Conservation (phyloP, 2,888 invertebrate genomes). For the Tiliacea citrago region DNA sequence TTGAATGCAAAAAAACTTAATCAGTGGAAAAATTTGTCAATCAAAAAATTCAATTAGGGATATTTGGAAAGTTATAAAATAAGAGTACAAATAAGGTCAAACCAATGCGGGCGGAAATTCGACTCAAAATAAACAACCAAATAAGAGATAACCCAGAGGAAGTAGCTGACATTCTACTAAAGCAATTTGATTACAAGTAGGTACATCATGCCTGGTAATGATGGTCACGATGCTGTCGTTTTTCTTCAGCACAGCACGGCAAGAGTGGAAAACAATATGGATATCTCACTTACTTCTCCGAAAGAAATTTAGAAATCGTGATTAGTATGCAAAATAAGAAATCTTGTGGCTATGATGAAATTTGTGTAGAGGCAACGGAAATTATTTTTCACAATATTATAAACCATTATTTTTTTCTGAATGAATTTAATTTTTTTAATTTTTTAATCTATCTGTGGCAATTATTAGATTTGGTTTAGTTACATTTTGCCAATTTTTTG, state of each 20-base stretch:
- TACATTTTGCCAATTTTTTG: no score
- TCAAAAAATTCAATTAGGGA: no score
- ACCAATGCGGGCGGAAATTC: not conserved
- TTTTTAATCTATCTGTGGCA: no score
- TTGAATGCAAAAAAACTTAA: no score
- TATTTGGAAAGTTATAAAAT: not conserved
- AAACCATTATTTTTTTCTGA: no score
- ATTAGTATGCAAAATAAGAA: not conserved
- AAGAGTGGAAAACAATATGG: not conserved
- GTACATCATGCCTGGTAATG: no score
- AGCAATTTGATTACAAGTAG: no score
- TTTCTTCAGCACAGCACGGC: not conserved
- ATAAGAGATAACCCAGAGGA: not conserved
- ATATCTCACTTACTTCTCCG: not conserved
- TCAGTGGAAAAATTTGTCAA: no score
- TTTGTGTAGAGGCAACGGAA: no score
- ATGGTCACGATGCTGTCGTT: not conserved
- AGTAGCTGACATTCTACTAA: not conserved
- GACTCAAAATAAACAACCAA: not conserved
- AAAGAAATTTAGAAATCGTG: not conserved
- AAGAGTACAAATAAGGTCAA: not conserved
- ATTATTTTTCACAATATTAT: no score
- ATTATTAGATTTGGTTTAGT: no score
- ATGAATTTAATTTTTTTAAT: no score
- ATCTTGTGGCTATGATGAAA: not conserved